These are phyloP conservation scores for Pseudococcus viburni DNA, from an alignment of 2,888 invertebrate genomes.

Conservation along the genomic window DNA sequence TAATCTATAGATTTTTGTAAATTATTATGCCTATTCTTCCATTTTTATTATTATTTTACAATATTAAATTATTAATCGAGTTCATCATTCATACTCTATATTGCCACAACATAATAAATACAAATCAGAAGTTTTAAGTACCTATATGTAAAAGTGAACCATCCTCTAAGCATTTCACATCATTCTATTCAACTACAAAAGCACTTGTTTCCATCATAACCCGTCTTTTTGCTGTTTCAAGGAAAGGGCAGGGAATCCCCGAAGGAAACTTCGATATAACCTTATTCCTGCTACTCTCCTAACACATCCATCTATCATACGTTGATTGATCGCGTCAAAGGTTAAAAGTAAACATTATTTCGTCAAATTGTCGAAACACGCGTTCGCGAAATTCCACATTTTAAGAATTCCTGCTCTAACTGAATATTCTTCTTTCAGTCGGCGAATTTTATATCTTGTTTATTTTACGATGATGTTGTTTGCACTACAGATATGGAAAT, in stretches of 20 bases:
- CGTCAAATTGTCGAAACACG: slow-evolving; percentile 38
- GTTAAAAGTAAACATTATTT: slow-evolving; percentile 5
- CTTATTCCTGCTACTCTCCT: neutral
- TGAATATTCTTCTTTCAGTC: slow-evolving; percentile 10
- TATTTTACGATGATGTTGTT: slow-evolving; percentile 51
- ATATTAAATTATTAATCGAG: too few species aligned
- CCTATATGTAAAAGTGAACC: too few species aligned
- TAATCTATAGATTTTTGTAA: too few species aligned
- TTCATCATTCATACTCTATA: too few species aligned
- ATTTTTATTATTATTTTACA: too few species aligned
- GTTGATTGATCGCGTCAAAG: slow-evolving; percentile 41
- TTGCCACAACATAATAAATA: too few species aligned
- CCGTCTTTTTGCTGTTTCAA: neutral
- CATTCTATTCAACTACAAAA: too few species aligned
- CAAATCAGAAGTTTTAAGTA: too few species aligned
- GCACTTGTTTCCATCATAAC: too few species aligned
- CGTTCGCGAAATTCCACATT: slow-evolving; percentile 40
- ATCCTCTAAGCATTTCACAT: too few species aligned
- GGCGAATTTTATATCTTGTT: slow-evolving; percentile 48
- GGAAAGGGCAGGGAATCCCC: neutral
- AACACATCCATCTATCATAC: slow-evolving; percentile 39
- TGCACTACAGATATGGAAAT: slow-evolving; percentile 46
- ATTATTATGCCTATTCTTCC: too few species aligned
- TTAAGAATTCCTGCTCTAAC: slow-evolving; percentile 27
- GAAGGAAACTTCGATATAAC: neutral